A percentile compares a stretch with the other conserved stretches of the same genome.
Conservation (phyloP, 1,140 invertebrate species). For the Yoshiicerus persimilis region DNA sequence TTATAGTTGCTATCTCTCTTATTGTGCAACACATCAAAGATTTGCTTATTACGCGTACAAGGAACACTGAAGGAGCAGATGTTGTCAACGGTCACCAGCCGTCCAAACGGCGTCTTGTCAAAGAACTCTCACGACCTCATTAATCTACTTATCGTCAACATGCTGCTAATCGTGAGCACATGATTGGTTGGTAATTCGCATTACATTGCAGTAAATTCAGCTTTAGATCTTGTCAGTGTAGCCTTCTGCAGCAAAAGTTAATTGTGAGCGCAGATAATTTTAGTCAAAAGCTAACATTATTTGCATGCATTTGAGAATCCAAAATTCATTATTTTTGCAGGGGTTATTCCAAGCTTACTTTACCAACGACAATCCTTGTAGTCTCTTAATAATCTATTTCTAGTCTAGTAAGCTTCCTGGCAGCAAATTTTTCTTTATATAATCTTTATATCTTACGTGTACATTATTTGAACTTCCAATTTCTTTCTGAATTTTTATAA, state of each 20-base stretch:
- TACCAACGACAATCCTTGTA: too few species aligned
- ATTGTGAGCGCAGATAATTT: background rate
- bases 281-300: too few species aligned
- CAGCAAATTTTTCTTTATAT: too few species aligned
- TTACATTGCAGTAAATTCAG: background rate
- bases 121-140: conserved; percentile 40
- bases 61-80: background rate
- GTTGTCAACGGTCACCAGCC: background rate
- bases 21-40: conserved; percentile 44
- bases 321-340: too few species aligned
- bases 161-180: background rate
- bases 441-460: too few species aligned
- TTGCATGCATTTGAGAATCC: too few species aligned
- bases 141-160: background rate
- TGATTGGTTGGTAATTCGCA: background rate
- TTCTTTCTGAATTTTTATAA: too few species aligned
- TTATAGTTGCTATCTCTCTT: conserved; percentile 34
- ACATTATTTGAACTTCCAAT: too few species aligned
- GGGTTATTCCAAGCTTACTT: too few species aligned
- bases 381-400: too few species aligned
- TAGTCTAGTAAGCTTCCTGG: too few species aligned
- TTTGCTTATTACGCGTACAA: background rate
- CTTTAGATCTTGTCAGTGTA: background rate
- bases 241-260: background rate
- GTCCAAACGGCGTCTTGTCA: conserved; percentile 24